Conservation (phyloP, 64 coral and sea anemone genomes). For the Catalaphyllia jardinei region DNA sequence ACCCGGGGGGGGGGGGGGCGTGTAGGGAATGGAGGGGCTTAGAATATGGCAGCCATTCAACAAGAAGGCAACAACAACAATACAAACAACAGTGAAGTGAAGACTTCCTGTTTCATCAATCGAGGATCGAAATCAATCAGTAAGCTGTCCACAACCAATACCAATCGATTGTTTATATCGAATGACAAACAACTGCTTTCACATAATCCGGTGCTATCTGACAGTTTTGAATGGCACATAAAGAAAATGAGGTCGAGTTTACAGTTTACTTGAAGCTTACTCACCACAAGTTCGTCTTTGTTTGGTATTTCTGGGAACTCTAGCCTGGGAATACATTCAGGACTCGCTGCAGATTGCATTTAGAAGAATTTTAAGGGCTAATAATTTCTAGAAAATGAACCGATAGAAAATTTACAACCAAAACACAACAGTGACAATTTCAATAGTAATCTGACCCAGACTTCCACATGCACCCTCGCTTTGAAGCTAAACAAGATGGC, state of each 20-base stretch:
- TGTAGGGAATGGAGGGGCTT: too few relatives aligned
- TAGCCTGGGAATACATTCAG: slow-evolving; percentile 31
- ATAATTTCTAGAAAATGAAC: background rate
- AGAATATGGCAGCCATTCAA: too few relatives aligned
- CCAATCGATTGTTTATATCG: too few relatives aligned
- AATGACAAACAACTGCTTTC: too few relatives aligned
- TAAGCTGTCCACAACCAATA: too few relatives aligned
- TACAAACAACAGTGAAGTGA: too few relatives aligned
- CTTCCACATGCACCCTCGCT: slow-evolving; percentile 44
- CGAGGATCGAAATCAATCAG: too few relatives aligned
- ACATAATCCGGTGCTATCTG: too few relatives aligned
- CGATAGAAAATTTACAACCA: background rate
- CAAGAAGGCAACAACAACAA: too few relatives aligned
- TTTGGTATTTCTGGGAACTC: slow-evolving; percentile 93
- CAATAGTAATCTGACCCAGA: background rate
- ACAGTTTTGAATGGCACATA: background rate
- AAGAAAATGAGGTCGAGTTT: background rate
- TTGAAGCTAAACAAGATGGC: slow-evolving; percentile 58
- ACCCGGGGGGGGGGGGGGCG: too few relatives aligned
- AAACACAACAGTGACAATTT: background rate
- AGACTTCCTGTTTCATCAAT: too few relatives aligned
- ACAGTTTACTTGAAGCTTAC: background rate
- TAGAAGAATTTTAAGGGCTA: background rate
- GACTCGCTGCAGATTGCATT: slow-evolving; percentile 74
- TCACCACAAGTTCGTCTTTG: slow-evolving; percentile 90